A percentile compares a stretch with the other conserved stretches of the same genome.
Evolutionary conservation across 2,113 vertebrate species (phyloP).

Genomic region (Jacana jacana): DNA sequence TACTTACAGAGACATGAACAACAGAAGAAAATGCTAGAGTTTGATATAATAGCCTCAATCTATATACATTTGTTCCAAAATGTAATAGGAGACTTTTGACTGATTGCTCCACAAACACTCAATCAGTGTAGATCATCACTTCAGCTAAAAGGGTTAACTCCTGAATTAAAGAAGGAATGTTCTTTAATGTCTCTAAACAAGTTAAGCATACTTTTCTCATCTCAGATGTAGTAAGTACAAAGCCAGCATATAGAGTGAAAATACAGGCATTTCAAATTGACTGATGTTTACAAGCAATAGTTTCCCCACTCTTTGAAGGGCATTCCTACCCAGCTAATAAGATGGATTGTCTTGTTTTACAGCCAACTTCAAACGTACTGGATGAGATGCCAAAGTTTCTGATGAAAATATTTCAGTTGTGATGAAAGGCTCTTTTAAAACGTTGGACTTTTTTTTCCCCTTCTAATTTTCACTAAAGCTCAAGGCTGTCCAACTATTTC

Average conservation of each 20-base stretch:
- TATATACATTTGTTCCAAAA: background rate
- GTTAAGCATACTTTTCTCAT: background rate
- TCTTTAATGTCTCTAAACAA: background rate
- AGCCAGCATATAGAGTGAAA: background rate
- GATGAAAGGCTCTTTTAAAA: slow-evolving; percentile 54
- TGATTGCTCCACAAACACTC: background rate
- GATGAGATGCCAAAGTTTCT: background rate
- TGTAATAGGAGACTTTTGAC: background rate
- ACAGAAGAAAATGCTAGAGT: background rate
- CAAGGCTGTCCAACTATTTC: slow-evolving; percentile 32
- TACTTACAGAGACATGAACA: background rate
- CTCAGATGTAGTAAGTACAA: background rate
- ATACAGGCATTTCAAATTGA: background rate
- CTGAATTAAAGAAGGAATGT: background rate
- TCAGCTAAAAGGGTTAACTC: background rate
- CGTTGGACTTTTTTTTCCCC: background rate
- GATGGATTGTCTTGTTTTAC: background rate
- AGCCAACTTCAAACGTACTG: background rate
- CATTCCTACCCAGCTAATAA: background rate
- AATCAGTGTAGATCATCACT: background rate
- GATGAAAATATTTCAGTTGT: slow-evolving; percentile 23
- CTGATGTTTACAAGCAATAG: background rate
- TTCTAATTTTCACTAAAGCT: slow-evolving; percentile 49
- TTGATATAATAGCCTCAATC: background rate
- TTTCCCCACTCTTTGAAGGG: slow-evolving; percentile 17